Evolutionary conservation across 2,113 vertebrate genomes (phyloP).

Genomic region (Mormyrus iriodes): DNA sequence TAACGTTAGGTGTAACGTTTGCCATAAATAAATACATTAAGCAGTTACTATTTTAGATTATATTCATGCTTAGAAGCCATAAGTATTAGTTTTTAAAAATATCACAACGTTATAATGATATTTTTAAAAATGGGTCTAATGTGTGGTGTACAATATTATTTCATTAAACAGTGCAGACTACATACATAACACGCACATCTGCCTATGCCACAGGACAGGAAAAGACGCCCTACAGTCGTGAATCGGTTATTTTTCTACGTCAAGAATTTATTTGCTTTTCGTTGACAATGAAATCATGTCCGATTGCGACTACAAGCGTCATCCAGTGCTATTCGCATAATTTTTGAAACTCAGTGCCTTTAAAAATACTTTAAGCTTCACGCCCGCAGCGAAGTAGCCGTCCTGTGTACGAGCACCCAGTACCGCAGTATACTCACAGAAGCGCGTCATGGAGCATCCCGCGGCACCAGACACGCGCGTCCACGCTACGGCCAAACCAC

Average conservation of each 20-base stretch:
- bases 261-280: conserved; percentile 29
- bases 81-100: not conserved
- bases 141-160: not conserved
- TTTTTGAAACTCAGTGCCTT: not conserved
- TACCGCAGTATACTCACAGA: conserved; percentile 58
- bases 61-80: not conserved
- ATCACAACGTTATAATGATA: not conserved
- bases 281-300: conserved; percentile 21
- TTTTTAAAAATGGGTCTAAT: not conserved
- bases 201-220: conserved; percentile 2
- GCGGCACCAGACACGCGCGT: conserved; percentile 8
- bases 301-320: not conserved
- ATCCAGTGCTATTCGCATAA: conserved; percentile 1
- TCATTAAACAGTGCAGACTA: not conserved
- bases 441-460: conserved; percentile 26
- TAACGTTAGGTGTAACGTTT: not conserved
- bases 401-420: conserved; percentile 36
- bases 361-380: conserved; percentile 22
- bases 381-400: conserved; percentile 52
- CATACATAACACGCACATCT: conserved; percentile 1
- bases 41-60: not conserved
- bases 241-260: conserved; percentile 35
- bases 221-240: conserved; percentile 6
- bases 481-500: conserved; percentile 7
- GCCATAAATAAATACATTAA: not conserved